These are phyloP conservation scores for Otis tarda DNA, from an alignment of 2,113 vertebrate genomes.

Conservation along the genomic window DNA sequence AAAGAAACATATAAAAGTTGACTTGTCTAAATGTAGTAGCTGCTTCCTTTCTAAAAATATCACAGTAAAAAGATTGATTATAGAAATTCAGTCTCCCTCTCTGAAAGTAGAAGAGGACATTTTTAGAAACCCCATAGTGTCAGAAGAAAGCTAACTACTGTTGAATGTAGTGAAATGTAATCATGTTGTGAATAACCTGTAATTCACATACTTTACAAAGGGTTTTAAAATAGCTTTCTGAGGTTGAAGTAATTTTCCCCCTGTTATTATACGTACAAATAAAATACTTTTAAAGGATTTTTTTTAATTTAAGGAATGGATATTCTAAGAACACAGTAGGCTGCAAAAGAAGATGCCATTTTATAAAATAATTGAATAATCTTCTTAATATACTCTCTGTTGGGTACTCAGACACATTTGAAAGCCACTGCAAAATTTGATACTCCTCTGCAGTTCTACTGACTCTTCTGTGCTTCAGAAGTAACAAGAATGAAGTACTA, in stretches of 20 bases:
- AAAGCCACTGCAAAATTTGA: not conserved
- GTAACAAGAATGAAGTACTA: not conserved
- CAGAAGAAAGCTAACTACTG: not conserved
- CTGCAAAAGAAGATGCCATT: not conserved
- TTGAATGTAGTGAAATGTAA: not conserved
- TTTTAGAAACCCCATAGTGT: not conserved
- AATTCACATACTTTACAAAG: constrained; percentile 36
- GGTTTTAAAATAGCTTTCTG: constrained; percentile 19
- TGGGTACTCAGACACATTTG: not conserved
- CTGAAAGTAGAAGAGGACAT: not conserved
- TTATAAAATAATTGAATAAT: constrained; percentile 40
- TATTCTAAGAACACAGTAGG: not conserved
- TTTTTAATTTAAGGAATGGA: not conserved
- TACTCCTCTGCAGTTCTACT: fast-evolving
- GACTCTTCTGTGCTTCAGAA: not conserved
- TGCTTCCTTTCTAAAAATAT: not conserved
- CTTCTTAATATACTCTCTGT: not conserved
- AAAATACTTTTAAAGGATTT: not conserved
- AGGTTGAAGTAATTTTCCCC: not conserved
- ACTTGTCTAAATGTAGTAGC: not conserved
- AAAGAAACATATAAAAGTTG: not conserved
- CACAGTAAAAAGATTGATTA: not conserved
- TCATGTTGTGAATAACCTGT: constrained; percentile 40
- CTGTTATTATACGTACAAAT: constrained; percentile 24
- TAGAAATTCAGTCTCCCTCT: not conserved